Evolutionary conservation across 2,797 vertebrate species (phyloP), one percentile per base, ranked within the genome.

Genomic region (Rachycentron canadum): DNA sequence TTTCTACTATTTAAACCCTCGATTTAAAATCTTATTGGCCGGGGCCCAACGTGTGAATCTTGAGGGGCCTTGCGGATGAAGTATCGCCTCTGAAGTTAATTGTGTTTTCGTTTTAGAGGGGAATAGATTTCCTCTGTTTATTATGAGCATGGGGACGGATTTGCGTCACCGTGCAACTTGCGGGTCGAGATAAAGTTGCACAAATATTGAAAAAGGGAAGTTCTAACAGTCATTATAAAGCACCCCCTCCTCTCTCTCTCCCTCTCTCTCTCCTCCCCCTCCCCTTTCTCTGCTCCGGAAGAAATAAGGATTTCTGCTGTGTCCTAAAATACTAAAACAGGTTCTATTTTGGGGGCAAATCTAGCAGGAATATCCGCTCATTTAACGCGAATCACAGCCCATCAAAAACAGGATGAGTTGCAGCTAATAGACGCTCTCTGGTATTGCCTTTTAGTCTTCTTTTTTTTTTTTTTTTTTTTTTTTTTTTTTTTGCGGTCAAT

Each of bases 161-260:
- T 97, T 99, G 98, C 98, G 98, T 99, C 98, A 99, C 91, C 90
- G 90, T 94, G 95, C 97, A 96, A 97, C 96, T 98, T 98, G 97
- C 94, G 92, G 94, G 94, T 94, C 93, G 96, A 98, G 98, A 99
- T 99, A 98, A 99, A 98, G 96, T 97, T 96, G 96, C 96, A 97
- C 96, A 98, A 98, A 98, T 98, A 98, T 97, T 96, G 96, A 96
- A 96, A 96, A 93, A 95, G 95, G 98, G 98, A 99, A 99, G 96
- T 96, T 96, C 96, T 97, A 95, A 89, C 94, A 94, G 96, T 97
- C 96, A 96, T 97, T 98, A 98, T 97, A 96, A 96, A 96, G 94
- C 43, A 41, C 40, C 40, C 40, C 40, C 38, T 13, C 38, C 93
- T 3, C 49, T 88, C 86, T n/a, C n/a, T n/a, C n/a, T n/a, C n/a